Evolutionary conservation across 2,797 vertebrate genomes (phyloP), one percentile per base, ranked within the genome.

Genomic region (Bradypus variegatus): DNA sequence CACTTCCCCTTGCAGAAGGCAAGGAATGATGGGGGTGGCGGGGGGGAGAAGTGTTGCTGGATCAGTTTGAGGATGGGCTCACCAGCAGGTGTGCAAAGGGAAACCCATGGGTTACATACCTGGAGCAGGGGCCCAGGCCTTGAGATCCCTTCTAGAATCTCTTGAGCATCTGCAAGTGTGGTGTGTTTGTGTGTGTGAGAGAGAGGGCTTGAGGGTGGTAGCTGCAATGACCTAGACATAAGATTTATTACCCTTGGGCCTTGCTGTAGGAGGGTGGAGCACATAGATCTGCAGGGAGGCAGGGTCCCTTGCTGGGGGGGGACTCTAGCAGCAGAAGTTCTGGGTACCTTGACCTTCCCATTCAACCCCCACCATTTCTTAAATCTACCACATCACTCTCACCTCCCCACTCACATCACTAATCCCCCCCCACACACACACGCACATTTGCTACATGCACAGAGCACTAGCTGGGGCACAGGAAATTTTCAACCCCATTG

Each of bases 1-100:
- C 62, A 36, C 82, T 65, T 94, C 50, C 69, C 87, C 29, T 91
- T 75, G 69, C 73, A 86, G 91, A 83, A 75, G 38, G 62, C 83
- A 80, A 89, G 92, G 79, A 23, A 41, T 8, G 65, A 86, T 15
- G 18, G 7, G 45, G 27, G 41, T 6, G 65, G 10, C 14, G 73
- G 27, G 45, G 48, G 29, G 38, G 8, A 2, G 12, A n/a, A n/a
- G 73, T 48, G 38, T 5, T 27, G 8, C 55, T 36, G 14, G 38
- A 29, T 29, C 36, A 8, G 29, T 85, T 83, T 75, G 73, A 79
- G 67, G 86, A 79, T 7, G 72, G 65, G 53, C 27, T 65, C 23
- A 45, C 23, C 60, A 83, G 60, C 62, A 70, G 64, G 78, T 76
- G 12, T 29, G 36, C n/a, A 15, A 75, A 84, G 36, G 76, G 27